Evolutionary conservation across 2,797 vertebrate genomes (phyloP).

Genomic region (Lacerta viridis): DNA sequence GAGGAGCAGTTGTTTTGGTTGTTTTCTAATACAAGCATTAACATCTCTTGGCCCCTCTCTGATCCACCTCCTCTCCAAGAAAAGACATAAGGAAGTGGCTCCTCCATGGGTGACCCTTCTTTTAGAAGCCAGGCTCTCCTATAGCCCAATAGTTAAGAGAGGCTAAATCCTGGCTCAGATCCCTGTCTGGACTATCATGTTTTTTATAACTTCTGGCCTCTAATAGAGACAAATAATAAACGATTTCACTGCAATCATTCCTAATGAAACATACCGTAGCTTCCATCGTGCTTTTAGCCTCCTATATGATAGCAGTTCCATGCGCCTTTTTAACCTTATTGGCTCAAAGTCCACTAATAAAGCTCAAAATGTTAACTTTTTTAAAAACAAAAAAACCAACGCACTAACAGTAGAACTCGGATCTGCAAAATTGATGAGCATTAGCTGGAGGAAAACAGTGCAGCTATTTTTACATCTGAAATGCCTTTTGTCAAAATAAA

Average conservation of each 20-base stretch:
- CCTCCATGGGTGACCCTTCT: background rate
- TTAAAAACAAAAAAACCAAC: background rate
- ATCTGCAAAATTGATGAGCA: background rate
- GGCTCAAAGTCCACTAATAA: constrained; percentile 16
- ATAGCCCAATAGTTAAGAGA: background rate
- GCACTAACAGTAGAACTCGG: background rate
- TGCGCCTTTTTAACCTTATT: constrained; percentile 4
- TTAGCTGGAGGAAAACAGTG: constrained; percentile 29
- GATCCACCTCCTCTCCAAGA: background rate
- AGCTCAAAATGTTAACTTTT: constrained; percentile 13
- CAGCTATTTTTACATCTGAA: constrained; percentile 46
- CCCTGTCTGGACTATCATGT: background rate
- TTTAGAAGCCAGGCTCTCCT: background rate
- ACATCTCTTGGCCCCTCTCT: background rate
- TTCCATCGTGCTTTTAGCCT: background rate
- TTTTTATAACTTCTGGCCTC: background rate
- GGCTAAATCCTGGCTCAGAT: background rate
- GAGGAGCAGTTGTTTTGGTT: background rate
- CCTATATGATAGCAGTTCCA: background rate
- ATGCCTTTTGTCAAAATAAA: constrained; percentile 44
- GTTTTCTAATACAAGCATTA: constrained; percentile 1
- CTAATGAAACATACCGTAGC: background rate
- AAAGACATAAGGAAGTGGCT: background rate
- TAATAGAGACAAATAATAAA: constrained; percentile 3
- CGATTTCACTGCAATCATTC: background rate